A percentile compares a stretch with the other conserved stretches of the same genome.
Conservation (phyloP, 2,797 vertebrate species). For the Perdix hodgsoniae region DNA sequence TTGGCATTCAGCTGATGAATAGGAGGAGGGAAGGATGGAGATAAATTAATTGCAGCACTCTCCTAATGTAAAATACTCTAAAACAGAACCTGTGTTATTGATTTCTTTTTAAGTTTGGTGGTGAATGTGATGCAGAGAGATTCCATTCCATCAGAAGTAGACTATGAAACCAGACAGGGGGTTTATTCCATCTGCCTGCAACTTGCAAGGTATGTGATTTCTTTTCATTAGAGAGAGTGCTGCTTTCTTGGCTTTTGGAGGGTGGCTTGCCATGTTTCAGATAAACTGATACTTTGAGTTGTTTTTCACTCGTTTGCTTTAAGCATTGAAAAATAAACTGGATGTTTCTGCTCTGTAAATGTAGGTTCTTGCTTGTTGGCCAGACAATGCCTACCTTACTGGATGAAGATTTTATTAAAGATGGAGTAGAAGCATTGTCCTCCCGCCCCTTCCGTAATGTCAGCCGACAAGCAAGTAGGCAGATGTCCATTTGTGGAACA, state of each 20-base stretch:
- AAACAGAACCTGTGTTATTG: slow-evolving; percentile 5
- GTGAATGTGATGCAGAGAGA: slow-evolving; percentile 99
- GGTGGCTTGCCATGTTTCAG: not conserved
- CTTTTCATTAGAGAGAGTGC: not conserved
- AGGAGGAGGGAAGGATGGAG: not conserved
- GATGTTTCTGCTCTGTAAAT: not conserved
- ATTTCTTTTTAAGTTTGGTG: slow-evolving; percentile 88
- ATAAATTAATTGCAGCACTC: not conserved
- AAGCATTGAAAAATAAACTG: not conserved
- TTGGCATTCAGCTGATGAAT: not conserved
- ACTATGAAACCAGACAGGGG: slow-evolving; percentile 98
- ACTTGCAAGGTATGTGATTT: slow-evolving; percentile 88
- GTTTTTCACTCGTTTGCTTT: not conserved
- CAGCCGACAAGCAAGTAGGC: slow-evolving; percentile 88
- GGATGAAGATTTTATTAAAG: slow-evolving; percentile 92
- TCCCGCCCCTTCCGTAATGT: slow-evolving; percentile 95
- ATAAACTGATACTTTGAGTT: not conserved
- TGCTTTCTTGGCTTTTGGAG: not conserved
- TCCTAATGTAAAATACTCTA: not conserved
- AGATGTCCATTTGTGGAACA: slow-evolving; percentile 95
- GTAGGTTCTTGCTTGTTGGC: slow-evolving; percentile 95
- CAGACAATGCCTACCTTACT: slow-evolving; percentile 93
- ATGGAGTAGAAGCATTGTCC: slow-evolving; percentile 91
- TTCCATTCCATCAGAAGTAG: slow-evolving; percentile 98
- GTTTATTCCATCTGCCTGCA: slow-evolving; percentile 99